A percentile compares a stretch with the other conserved stretches of the same genome.
phyloP scores from a whole-genome alignment of 2,888 invertebrate species.

The Drosophila kuntzei region DNA sequence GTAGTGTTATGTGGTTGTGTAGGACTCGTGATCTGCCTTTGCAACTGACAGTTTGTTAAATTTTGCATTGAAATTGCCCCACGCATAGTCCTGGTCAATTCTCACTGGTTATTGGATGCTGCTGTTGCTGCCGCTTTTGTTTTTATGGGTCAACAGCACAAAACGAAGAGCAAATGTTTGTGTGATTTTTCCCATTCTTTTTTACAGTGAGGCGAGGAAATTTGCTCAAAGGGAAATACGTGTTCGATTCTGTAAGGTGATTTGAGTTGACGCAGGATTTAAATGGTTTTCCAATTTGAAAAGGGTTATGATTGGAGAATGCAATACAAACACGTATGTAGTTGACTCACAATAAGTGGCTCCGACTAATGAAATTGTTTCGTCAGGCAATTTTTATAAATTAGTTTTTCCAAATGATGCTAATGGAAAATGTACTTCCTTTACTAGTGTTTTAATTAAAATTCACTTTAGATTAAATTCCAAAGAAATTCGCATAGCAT shows the following conservation, averaged over 20 bases:
- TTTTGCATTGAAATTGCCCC: constrained; percentile 63
- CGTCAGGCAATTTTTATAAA: not conserved
- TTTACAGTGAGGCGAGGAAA: constrained; percentile 11
- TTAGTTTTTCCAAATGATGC: not conserved
- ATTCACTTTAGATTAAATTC: not conserved
- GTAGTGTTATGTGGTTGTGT: constrained; percentile 35
- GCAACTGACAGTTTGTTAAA: constrained; percentile 75
- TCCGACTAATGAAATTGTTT: constrained; percentile 6
- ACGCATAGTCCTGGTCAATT: constrained; percentile 13
- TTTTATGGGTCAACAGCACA: constrained; percentile 74
- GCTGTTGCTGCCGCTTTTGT: constrained; percentile 36
- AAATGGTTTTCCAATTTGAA: constrained; percentile 52
- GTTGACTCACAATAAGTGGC: constrained; percentile 1
- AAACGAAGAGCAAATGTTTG: constrained; percentile 59
- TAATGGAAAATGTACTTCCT: not conserved
- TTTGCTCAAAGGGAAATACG: constrained; percentile 42
- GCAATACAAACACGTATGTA: constrained; percentile 13
- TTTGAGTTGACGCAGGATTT: constrained; percentile 48
- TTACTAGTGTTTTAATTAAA: not conserved
- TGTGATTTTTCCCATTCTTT: constrained; percentile 26
- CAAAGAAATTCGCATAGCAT: not conserved
- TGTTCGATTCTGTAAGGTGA: constrained; percentile 49
- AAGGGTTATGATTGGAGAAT: constrained; percentile 36
- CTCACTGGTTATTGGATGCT: constrained; percentile 24
- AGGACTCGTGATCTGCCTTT: constrained; percentile 37